These are phyloP conservation scores for Zosterops hypoxanthus DNA, from an alignment of 2,113 vertebrate species.

Conservation along the genomic window DNA sequence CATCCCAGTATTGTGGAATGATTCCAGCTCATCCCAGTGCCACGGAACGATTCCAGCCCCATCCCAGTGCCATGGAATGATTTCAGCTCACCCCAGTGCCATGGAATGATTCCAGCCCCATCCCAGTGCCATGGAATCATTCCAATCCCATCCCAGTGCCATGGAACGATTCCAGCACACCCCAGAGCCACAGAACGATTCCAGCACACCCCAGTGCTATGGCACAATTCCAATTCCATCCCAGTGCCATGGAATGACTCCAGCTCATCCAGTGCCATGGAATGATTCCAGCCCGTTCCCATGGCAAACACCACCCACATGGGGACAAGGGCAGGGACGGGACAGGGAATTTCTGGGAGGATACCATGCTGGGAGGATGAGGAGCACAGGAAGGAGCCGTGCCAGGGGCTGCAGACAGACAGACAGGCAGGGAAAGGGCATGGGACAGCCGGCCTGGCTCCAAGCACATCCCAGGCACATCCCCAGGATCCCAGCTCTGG, in stretches of 20 bases:
- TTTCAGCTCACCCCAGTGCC: neutral
- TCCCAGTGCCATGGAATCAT: neutral
- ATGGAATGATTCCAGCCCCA: neutral
- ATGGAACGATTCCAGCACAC: rapidly evolving
- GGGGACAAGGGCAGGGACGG: rapidly evolving
- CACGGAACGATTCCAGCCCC: too few species aligned
- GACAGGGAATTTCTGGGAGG: neutral
- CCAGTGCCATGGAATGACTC: rapidly evolving
- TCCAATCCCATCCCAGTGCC: neutral
- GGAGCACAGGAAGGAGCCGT: neutral
- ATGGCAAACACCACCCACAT: rapidly evolving
- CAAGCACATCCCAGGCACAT: neutral
- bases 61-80: neutral
- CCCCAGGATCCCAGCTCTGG: neutral
- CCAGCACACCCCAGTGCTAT: neutral
- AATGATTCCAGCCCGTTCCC: rapidly evolving
- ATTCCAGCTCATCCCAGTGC: too few species aligned
- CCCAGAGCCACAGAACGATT: rapidly evolving
- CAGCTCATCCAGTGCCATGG: neutral
- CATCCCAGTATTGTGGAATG: too few species aligned
- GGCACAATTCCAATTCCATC: rapidly evolving
- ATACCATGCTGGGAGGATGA: rapidly evolving
- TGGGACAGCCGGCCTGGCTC: neutral
- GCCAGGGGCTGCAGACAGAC: neutral
- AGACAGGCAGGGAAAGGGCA: neutral